Evolutionary conservation across 2,888 invertebrate species (phyloP), one percentile per base, ranked within the genome.

Genomic region (Ischnus inquisitorius): DNA sequence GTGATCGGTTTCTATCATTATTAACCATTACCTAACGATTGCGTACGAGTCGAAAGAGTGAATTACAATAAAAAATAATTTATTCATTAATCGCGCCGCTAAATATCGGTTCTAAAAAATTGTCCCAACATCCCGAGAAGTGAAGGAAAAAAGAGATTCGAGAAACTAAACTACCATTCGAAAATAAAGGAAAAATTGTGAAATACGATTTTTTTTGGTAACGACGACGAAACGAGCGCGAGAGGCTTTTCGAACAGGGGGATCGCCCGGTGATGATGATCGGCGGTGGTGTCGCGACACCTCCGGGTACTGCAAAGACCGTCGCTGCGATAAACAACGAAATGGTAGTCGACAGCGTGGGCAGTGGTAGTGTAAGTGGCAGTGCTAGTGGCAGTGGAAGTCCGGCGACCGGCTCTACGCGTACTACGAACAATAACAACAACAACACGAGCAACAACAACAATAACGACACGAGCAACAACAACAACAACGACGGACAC

Each of bases 341-440:
- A 85, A 92, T 92, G 91, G 92, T 93, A 81, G 90, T 92, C 89
- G 92, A 93, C 88, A 91, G 90, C 88, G 90, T 91, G 88, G 91
- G 90, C 90, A 91, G 91, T 91, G 91, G 90, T 85, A 91, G 92
- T 92, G 91, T 90, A 88, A 92, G 92, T 92, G 92, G 90, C 87
- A 92, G 92, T 92, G 92, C 90, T 88, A 92, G 92, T 92, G 92
- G 90, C 88, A 92, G 92, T 92, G 91, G 91, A 82, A 92, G 92
- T 87, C 92, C 92, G 48, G 92, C 92, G 85, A 92, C 92, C 75
- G 92, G 89, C 83, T 88, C 90, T 82, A 87, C 90, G 76, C 90
- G 91, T 43, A 87, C 89, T 43, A 82, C 84, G 14, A 88, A 85
- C 74, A 90, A 87, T 77, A 88, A 88, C 57, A 89, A 87, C 74